Percentiles rank a stretch among this genome's conserved stretches.
phyloP scores from a whole-genome alignment of 2,113 vertebrate genomes.

The Percopsis transmontana region DNA sequence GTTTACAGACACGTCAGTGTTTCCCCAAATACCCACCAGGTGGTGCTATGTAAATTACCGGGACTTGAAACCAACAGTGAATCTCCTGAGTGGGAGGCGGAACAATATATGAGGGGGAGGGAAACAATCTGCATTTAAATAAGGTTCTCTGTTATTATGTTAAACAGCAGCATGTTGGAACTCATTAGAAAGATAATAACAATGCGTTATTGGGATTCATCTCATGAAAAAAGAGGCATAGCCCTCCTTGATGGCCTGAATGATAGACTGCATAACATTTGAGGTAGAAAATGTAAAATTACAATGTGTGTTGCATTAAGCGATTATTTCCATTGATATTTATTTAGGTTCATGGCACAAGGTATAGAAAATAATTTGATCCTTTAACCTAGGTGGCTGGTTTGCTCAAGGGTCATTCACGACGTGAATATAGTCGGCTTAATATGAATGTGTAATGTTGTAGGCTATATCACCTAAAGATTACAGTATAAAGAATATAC shows the following conservation, averaged over 20 bases:
- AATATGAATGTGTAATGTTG: no score
- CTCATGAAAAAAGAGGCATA: slow-evolving; percentile 9
- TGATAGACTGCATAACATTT: slow-evolving; percentile 33
- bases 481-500: no score
- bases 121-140: slow-evolving; percentile 65
- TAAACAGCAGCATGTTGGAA: slow-evolving; percentile 67
- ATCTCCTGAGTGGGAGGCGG: slow-evolving; percentile 30
- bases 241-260: slow-evolving; percentile 4
- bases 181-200: slow-evolving; percentile 74
- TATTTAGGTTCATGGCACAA: slow-evolving; percentile 1
- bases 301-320: slow-evolving; percentile 35
- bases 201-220: slow-evolving; percentile 49
- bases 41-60: slow-evolving; percentile 64
- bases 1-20: not conserved
- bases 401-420: no score
- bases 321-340: slow-evolving; percentile 24
- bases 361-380: not conserved
- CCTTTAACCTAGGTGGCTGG: no score
- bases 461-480: no score
- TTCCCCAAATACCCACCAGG: slow-evolving; percentile 64
- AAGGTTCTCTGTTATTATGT: slow-evolving; percentile 62
- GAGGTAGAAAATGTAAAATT: slow-evolving; percentile 18
- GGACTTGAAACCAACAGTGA: slow-evolving; percentile 33
- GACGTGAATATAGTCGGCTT: no score
- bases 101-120: slow-evolving; percentile 4